phyloP scores from a whole-genome alignment of 2,113 vertebrate species.

The Gambusia affinis region DNA sequence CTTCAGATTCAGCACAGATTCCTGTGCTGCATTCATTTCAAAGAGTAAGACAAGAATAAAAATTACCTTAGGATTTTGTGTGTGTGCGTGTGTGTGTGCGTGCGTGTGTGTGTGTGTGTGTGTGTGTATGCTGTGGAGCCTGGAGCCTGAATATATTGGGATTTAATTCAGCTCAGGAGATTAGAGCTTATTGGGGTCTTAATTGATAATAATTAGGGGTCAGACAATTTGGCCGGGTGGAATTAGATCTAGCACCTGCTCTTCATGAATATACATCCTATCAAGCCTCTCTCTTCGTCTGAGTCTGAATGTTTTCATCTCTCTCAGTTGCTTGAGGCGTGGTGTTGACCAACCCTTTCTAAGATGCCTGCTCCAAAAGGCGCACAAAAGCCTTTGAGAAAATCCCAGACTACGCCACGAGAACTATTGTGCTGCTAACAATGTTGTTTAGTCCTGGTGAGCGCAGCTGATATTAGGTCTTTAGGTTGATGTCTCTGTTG shows the following conservation, averaged over 20 bases:
- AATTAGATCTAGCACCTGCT: conserved; percentile 74
- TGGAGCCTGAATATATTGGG: conserved; percentile 10
- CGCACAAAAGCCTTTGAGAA: conserved; percentile 70
- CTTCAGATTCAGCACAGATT: neutral
- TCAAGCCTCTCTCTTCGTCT: conserved; percentile 18
- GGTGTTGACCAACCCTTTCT: conserved; percentile 54
- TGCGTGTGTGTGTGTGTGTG: neutral
- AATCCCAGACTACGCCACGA: conserved; percentile 37
- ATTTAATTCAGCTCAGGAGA: conserved; percentile 39
- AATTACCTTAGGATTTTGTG: neutral
- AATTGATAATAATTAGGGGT: conserved; percentile 78
- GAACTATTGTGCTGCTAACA: conserved; percentile 68
- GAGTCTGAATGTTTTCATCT: conserved; percentile 35
- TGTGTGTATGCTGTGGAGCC: neutral
- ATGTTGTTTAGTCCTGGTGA: conserved; percentile 57
- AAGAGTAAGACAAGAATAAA: conserved; percentile 8
- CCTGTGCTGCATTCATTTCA: neutral
- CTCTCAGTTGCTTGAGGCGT: conserved; percentile 5
- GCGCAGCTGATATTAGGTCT: conserved; percentile 52
- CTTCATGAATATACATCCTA: conserved; percentile 81
- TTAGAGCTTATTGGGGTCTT: conserved; percentile 51
- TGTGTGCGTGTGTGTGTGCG: neutral
- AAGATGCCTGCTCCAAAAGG: conserved; percentile 43
- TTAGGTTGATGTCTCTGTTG: conserved; percentile 51
- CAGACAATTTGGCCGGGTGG: conserved; percentile 56